These are phyloP conservation scores for Ceramica pisi DNA, from an alignment of 2,888 invertebrate species.

Conservation along the genomic window DNA sequence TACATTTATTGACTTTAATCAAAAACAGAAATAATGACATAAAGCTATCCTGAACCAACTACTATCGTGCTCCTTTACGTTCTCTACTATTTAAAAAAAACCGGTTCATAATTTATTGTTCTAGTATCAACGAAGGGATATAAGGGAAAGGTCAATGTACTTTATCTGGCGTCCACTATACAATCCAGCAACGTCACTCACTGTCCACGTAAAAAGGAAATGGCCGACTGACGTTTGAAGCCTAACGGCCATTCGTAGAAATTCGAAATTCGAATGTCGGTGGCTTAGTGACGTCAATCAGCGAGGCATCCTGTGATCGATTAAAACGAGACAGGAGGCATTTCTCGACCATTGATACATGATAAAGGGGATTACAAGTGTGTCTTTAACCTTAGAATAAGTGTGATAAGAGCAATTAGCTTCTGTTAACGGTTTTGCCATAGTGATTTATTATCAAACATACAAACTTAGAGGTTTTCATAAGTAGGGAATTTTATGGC, in stretches of 20 bases:
- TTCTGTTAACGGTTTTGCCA: background rate
- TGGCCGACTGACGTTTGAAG: background rate
- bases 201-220: slow-evolving; percentile 6
- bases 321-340: slow-evolving; percentile 3
- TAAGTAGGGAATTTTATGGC: no score
- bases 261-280: slow-evolving; percentile 26
- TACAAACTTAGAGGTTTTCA: background rate
- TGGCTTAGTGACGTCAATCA: slow-evolving; percentile 15
- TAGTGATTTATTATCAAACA: background rate
- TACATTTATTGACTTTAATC: no score
- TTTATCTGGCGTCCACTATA: no score
- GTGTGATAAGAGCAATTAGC: no score
- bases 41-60: no score
- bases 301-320: background rate
- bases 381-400: no score
- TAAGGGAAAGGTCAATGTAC: no score
- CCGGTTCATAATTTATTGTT: no score
- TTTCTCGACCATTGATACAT: background rate
- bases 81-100: no score
- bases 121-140: no score
- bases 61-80: no score
- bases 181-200: background rate
- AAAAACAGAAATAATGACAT: no score
- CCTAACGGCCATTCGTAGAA: slow-evolving; percentile 19
- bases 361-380: background rate